Percentiles rank a stretch among this genome's conserved stretches.
Evolutionary conservation across 2,113 vertebrate species (phyloP).

Genomic region (Antidorcas marsupialis): DNA sequence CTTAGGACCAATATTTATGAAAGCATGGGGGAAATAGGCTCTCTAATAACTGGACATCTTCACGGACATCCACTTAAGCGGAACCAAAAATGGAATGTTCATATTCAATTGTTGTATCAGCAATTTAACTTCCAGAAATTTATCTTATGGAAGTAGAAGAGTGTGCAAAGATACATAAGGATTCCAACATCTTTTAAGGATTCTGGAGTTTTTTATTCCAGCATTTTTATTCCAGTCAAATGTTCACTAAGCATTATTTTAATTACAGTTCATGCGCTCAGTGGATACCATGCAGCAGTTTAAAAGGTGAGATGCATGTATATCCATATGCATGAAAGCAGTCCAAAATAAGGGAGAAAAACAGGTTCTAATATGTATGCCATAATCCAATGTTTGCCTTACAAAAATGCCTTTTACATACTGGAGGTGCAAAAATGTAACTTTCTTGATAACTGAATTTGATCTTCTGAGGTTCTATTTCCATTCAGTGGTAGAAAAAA

Average conservation of each 20-base stretch:
- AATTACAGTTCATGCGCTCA: neutral
- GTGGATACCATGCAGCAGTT: neutral
- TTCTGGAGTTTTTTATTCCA: neutral
- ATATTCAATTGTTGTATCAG: neutral
- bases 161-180: neutral
- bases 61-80: neutral
- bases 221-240: neutral
- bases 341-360: neutral
- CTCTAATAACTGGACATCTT: neutral
- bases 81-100: neutral
- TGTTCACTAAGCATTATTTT: neutral
- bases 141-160: neutral
- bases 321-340: neutral
- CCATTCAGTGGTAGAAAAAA: neutral
- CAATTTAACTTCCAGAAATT: conserved; percentile 8
- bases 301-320: neutral
- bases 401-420: neutral
- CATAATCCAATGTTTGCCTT: neutral
- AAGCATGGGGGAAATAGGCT: neutral
- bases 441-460: neutral
- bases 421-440: neutral
- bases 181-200: neutral
- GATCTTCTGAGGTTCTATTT: neutral
- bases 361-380: neutral
- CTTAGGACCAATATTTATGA: neutral